Conservation (phyloP, 2,113 vertebrate genomes). For the Oryzias javanicus region DNA sequence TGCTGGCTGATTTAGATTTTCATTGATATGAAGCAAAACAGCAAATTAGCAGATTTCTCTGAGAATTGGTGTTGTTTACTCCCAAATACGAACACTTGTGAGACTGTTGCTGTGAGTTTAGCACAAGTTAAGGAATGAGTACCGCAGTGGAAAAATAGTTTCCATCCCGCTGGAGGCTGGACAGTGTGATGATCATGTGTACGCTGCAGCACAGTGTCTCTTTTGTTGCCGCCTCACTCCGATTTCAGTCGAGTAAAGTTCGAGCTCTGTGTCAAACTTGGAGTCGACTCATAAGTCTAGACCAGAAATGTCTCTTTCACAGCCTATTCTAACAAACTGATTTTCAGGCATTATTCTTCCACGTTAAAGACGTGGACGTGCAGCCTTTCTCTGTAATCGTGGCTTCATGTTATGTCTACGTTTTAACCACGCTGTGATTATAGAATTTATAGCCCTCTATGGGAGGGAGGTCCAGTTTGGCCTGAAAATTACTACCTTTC, state of each 20-base stretch:
- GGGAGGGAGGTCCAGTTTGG: constrained; percentile 14
- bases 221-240: constrained; percentile 48
- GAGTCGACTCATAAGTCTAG: background rate
- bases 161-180: constrained; percentile 32
- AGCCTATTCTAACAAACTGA: too few species aligned
- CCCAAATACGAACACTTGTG: too few species aligned
- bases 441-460: constrained; percentile 47
- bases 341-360: too few species aligned
- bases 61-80: too few species aligned
- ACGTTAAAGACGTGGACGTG: constrained; percentile 4
- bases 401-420: constrained; percentile 13
- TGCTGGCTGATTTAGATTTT: constrained; percentile 19
- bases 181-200: constrained; percentile 66
- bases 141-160: background rate
- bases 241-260: constrained; percentile 13
- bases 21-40: background rate
- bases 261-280: constrained; percentile 3
- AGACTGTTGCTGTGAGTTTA: too few species aligned
- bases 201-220: constrained; percentile 51
- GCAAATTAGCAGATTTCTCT: background rate
- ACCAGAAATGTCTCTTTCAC: too few species aligned
- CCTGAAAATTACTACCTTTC: constrained; percentile 47
- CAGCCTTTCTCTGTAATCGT: constrained; percentile 11
- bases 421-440: constrained; percentile 40
- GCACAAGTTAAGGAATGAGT: constrained; percentile 1